These are phyloP conservation scores for Parotocinclus haroldoi DNA, from an alignment of 2,797 vertebrate genomes.

Conservation along the genomic window DNA sequence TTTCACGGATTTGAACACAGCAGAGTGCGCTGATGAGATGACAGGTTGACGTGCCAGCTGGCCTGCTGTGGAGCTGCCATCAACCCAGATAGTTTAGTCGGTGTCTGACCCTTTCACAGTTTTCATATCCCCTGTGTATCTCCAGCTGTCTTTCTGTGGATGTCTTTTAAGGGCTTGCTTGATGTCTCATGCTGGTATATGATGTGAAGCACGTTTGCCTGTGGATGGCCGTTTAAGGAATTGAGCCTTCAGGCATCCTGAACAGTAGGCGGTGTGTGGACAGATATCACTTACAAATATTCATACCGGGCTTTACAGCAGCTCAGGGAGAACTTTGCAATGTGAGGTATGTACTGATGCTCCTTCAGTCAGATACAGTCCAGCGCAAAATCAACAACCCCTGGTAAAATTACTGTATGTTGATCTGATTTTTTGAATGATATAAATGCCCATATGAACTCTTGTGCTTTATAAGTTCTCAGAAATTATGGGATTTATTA, in stretches of 20 bases:
- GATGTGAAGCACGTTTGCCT: conserved; percentile 2
- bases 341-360: no score
- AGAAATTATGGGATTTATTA: no score
- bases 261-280: conserved; percentile 8
- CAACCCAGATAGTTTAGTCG: conserved; percentile 23
- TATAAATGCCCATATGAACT: no score
- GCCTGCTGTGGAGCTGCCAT: not conserved
- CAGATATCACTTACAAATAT: conserved; percentile 31
- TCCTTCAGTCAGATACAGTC: no score
- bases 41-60: conserved; percentile 19
- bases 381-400: no score
- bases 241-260: not conserved
- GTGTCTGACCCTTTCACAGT: conserved; percentile 22
- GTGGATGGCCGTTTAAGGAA: not conserved
- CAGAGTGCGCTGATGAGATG: conserved; percentile 33
- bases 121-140: not conserved
- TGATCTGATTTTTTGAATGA: no score
- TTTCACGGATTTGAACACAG: conserved; percentile 26
- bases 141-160: conserved; percentile 24
- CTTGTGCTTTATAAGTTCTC: no score
- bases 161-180: conserved; percentile 37
- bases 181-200: conserved; percentile 27
- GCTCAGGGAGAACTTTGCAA: not conserved
- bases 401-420: no score
- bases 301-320: conserved; percentile 17